Evolutionary conservation across 2,113 vertebrate genomes (phyloP).

Genomic region (Hippocampus abdominalis): DNA sequence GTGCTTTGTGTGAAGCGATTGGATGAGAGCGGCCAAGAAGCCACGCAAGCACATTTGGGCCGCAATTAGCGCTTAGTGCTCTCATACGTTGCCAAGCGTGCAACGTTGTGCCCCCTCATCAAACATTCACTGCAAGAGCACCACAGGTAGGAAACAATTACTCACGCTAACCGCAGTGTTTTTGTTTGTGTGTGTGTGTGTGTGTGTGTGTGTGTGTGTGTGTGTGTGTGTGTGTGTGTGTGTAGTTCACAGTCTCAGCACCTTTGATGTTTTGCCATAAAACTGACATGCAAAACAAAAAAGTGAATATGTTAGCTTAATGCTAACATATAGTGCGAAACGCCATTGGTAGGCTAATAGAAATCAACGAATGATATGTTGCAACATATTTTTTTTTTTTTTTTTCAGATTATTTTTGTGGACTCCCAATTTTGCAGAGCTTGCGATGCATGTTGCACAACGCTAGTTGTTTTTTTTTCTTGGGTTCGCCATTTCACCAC

Average conservation of each 20-base stretch:
- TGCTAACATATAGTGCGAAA: background rate
- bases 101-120: constrained; percentile 46
- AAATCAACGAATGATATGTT: background rate
- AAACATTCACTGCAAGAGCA: constrained; percentile 41
- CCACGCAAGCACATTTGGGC: constrained; percentile 55
- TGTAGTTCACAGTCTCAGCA: background rate
- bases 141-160: constrained; percentile 66
- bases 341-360: background rate
- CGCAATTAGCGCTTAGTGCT: constrained; percentile 62
- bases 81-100: constrained; percentile 61
- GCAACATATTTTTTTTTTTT: background rate
- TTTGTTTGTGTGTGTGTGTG: constrained; percentile 20
- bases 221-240: too few species aligned
- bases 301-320: background rate
- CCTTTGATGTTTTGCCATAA: background rate
- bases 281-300: constrained; percentile 2
- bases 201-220: too few species aligned
- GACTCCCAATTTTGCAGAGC: background rate
- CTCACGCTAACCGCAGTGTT: constrained; percentile 41
- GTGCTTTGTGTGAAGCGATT: constrained; percentile 47
- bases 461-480: background rate
- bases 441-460: background rate
- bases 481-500: background rate
- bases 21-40: constrained; percentile 29
- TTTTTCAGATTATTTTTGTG: too few species aligned